Base-by-base conservation (phyloP, 2,797 vertebrate genomes). In the Tiaroga cobitis region DNA sequence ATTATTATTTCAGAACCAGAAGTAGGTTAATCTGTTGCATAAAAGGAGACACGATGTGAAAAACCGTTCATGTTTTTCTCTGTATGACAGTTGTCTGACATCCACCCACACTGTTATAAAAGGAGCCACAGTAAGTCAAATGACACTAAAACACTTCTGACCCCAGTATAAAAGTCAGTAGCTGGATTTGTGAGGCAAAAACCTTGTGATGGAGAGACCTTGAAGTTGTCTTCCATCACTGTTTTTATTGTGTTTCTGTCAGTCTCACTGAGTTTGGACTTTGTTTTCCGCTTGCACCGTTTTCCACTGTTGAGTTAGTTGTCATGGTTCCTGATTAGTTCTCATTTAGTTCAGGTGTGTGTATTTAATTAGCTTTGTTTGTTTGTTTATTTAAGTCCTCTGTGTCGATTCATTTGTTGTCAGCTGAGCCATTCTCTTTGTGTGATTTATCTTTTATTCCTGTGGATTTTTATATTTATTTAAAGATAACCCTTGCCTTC, bases 31-130 rank as follows among this genome's bases (percentile, higher is more conserved):
- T 18, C 51, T 46, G 8, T 61, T 59, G 19, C 15, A n/a, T 54
- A 74, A 81, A 73, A 46, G 61, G 34, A 68, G 73, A 46, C 32
- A 2, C 3, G 0, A 3, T 61, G 49, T 49, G 29, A 51, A 70
- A 61, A 46, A 26, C 1, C 3, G 21, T 56, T n/a, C 11, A 56
- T 61, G n/a, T 63, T 83, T 83, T 74, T 19, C 37, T 39, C 24
- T 37, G 21, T 56, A 24, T 81, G 73, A 75, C 34, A 56, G 59
- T 18, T 61, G 56, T 13, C 69, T 81, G 19, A 75, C 81, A 85
- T 56, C 56, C 75, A 56, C 75, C 83, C 87, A 79, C 73, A 67
- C 67, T 18, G 79, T 78, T 78, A 54, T 46, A 67, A 79, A 79
- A 77, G 11, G 13, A n/a, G 18, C 11, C 76, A 67, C 54, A 80